Conservation (phyloP, 2,113 vertebrate species). For the Colius striatus region DNA sequence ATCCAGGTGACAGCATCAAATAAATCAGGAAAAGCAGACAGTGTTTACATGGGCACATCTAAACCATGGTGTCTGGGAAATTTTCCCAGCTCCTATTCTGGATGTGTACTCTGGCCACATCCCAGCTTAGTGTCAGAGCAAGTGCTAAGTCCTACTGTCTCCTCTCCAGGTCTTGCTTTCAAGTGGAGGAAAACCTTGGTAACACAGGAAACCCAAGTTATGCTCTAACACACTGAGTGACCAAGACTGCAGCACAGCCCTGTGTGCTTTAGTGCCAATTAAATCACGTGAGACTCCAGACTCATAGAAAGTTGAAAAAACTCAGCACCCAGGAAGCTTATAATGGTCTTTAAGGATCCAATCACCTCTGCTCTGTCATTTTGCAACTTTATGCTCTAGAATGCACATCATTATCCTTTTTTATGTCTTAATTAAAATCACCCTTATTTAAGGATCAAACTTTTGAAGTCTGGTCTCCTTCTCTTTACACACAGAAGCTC, state of each 20-base stretch:
- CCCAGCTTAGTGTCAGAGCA: constrained; percentile 29
- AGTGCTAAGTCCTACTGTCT: constrained; percentile 10
- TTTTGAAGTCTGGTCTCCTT: neutral
- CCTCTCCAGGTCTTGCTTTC: neutral
- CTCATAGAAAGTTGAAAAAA: neutral
- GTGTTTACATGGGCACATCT: constrained; percentile 56
- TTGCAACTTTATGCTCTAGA: neutral
- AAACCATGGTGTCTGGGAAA: constrained; percentile 40
- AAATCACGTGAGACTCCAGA: neutral
- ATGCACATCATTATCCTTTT: neutral
- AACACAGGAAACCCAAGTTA: constrained; percentile 4
- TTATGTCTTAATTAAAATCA: neutral
- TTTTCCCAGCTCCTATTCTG: constrained; percentile 12
- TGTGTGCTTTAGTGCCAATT: neutral
- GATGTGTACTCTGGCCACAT: constrained; percentile 20
- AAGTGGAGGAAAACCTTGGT: neutral
- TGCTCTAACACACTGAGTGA: neutral
- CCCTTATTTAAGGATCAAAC: neutral
- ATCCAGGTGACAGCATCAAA: constrained; percentile 22
- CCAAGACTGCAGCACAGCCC: neutral
- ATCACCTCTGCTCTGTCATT: neutral
- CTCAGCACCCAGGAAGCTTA: neutral
- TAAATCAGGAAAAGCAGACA: constrained; percentile 50
- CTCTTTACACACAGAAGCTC: neutral
- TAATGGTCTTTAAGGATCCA: neutral